Evolutionary conservation across 2,113 vertebrate species (phyloP).

Genomic region (Oxyruncus cristatus): DNA sequence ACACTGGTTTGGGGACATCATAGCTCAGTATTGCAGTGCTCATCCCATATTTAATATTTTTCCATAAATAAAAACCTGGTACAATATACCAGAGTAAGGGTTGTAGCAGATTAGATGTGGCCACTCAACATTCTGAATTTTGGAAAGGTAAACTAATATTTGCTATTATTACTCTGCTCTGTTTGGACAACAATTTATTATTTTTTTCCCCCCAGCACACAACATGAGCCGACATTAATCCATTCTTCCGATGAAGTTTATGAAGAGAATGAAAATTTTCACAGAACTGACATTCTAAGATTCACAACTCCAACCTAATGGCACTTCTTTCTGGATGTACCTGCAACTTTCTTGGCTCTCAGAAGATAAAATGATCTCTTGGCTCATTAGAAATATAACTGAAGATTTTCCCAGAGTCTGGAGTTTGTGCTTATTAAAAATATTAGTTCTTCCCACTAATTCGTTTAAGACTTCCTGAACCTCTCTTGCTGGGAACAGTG

Average conservation of each 20-base stretch:
- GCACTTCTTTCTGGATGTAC: not conserved
- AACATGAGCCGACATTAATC: not conserved
- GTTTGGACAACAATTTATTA: not conserved
- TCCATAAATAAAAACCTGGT: not conserved
- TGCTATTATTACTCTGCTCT: not conserved
- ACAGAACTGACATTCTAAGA: not conserved
- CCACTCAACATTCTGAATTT: not conserved
- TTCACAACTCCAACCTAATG: not conserved
- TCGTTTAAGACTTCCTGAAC: not conserved
- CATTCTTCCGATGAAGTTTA: not conserved
- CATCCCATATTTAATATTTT: not conserved
- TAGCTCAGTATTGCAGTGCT: not conserved
- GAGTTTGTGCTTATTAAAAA: not conserved
- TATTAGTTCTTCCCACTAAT: not conserved
- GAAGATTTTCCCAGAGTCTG: not conserved
- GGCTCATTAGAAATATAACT: not conserved
- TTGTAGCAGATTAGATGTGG: not conserved
- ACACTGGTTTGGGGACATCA: not conserved
- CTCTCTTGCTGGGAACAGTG: not conserved
- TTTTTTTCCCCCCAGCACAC: not conserved
- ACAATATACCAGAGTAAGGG: not conserved
- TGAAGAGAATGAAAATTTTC: not conserved
- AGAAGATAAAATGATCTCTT: not conserved
- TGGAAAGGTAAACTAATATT: not conserved
- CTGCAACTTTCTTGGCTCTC: not conserved